A percentile compares a stretch with the other conserved stretches of the same genome.
Evolutionary conservation across 2,113 vertebrate species (phyloP).

Genomic region (Lichenostomus cassidix): DNA sequence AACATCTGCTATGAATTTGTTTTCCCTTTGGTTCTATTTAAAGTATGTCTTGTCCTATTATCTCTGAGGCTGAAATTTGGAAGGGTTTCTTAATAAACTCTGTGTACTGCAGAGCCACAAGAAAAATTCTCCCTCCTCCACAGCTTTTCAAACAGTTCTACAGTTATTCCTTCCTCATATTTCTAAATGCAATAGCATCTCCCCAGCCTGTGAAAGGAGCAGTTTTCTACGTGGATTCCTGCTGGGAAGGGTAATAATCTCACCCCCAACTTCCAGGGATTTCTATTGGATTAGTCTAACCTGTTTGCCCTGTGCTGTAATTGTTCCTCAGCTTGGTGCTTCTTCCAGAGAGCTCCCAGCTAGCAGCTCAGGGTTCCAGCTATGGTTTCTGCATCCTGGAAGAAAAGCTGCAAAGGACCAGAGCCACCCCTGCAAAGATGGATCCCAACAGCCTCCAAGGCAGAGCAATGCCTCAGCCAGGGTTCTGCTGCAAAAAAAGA

Average conservation of each 20-base stretch:
- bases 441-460: neutral
- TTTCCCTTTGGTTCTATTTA: conserved; percentile 54
- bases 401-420: neutral
- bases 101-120: neutral
- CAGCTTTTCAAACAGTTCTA: neutral
- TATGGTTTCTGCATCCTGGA: neutral
- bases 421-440: neutral
- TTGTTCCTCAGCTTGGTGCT: neutral
- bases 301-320: neutral
- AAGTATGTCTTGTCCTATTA: conserved; percentile 43
- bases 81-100: conserved; percentile 2
- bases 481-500: neutral
- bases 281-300: neutral
- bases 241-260: neutral
- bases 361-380: neutral
- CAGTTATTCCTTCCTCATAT: neutral
- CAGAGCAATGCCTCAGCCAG: fast-evolving
- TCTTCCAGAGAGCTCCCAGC: neutral
- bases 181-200: neutral
- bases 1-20: conserved; percentile 52
- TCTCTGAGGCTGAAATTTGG: conserved; percentile 1
- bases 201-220: neutral
- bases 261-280: neutral
- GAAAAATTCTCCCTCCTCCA: neutral
- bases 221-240: neutral